Base-by-base conservation (phyloP, 2,888 invertebrate species). In the Kuschelorhynchus macadamiae region DNA sequence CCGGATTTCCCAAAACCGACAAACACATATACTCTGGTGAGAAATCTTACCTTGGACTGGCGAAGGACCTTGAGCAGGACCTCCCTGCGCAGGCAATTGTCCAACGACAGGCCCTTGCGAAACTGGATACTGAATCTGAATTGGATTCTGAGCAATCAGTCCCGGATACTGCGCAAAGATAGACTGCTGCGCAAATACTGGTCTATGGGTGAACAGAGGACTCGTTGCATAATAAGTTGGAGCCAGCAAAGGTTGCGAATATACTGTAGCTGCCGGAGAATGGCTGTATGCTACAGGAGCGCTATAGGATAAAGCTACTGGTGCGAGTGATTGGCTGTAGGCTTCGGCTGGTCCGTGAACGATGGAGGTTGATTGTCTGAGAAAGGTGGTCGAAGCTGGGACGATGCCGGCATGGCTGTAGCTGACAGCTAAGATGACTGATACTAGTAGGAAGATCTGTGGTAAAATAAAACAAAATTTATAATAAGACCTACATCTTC, bases 311-410 rank as follows among this genome's bases (percentile, higher is more conserved):
- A 57, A 30, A 39, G 63, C 55, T 60, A 60, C 21, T 16, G 25
- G 52, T 7, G 21, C 36, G 1, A 36, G 32, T 21, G 44, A 55
- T 36, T 50, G 39, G 46, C 21, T 39, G 18, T 64, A 56, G 21
- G 50, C 3, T 1, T 42, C 2, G 2, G 46, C 14, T 20, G 65
- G 18, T 17, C 53, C 17, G 21, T 66, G 60, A 9, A 44, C 16
- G 25, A 66, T 60, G 14, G 46, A 9, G 18, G 44, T 66, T 4
- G 63, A 41, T 17, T 64, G 42, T 42, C 42, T 60, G n/a, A 65
- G n/a, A 3, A 69, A 42, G 16, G 64, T 64, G 14, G 69, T 64
- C 2, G 69, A 60, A 8, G 63, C 68, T 16, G 69, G 69, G 1
- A 50, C 32, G 17, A 60, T 16, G 0, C 60, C 60, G 18, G 64